Percentiles rank a stretch among this genome's conserved stretches.
phyloP scores from a whole-genome alignment of 2,888 invertebrate species.

The Drosophila seclusa region DNA sequence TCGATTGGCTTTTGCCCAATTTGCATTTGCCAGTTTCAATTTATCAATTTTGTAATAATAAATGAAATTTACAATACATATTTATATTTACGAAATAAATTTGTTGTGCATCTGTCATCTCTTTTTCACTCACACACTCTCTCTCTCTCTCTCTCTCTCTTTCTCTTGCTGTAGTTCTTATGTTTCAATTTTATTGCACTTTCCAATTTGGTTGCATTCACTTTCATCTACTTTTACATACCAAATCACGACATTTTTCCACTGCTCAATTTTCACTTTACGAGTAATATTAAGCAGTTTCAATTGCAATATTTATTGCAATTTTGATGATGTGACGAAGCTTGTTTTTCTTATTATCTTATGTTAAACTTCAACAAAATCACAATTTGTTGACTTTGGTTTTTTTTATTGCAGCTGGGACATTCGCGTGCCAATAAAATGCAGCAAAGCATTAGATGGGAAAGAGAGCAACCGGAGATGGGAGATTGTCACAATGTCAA shows the following conservation, averaged over 20 bases:
- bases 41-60: background rate
- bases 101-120: background rate
- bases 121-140: background rate
- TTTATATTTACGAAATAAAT: background rate
- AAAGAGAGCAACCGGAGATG: background rate
- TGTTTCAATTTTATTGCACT: background rate
- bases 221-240: conserved; percentile 12
- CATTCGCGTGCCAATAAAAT: conserved; percentile 52
- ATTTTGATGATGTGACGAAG: conserved; percentile 32
- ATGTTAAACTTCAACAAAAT: conserved; percentile 36
- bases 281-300: conserved; percentile 17
- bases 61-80: background rate
- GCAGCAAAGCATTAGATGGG: conserved; percentile 14
- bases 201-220: conserved; percentile 25
- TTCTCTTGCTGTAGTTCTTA: background rate
- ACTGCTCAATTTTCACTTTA: conserved; percentile 26
- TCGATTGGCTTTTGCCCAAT: background rate
- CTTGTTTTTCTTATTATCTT: conserved; percentile 19
- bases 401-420: conserved; percentile 32
- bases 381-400: conserved; percentile 38
- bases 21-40: background rate
- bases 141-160: background rate
- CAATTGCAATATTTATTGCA: conserved; percentile 20
- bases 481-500: conserved; percentile 26
- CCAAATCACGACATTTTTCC: background rate